Conservation (phyloP, 92 coral and sea anemone genomes). For the Palythoa grandis region DNA sequence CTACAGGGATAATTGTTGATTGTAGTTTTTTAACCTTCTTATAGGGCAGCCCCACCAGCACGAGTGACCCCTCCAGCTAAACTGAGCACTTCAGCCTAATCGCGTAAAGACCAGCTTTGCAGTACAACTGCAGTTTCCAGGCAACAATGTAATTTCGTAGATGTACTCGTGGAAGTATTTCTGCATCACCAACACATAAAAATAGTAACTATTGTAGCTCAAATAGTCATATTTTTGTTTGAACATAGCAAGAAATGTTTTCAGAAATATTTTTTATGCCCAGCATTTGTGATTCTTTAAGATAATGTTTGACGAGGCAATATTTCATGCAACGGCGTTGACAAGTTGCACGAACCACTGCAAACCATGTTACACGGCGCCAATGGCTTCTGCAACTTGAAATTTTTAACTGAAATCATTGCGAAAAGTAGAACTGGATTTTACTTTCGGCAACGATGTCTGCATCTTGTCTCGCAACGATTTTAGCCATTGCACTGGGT, state of each 20-base stretch:
- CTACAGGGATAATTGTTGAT: background rate
- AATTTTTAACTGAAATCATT: no score
- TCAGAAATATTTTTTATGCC: background rate
- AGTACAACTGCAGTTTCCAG: conserved; percentile 33
- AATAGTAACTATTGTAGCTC: background rate
- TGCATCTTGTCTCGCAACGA: no score
- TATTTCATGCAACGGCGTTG: no score
- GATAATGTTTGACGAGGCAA: no score
- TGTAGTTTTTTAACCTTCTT: background rate
- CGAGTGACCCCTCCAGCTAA: conserved; percentile 73
- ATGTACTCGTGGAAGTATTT: background rate
- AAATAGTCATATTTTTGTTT: background rate
- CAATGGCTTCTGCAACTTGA: no score
- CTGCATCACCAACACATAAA: background rate
- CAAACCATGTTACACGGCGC: no score
- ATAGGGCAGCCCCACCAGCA: conserved; percentile 57
- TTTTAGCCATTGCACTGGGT: no score
- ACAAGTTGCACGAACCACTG: no score
- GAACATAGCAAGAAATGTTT: background rate
- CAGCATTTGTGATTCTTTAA: background rate
- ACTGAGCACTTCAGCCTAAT: conserved; percentile 77
- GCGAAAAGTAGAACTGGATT: no score
- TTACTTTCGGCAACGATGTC: no score
- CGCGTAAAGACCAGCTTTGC: background rate
- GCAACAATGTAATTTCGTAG: conserved; percentile 9